Evolutionary conservation across 2,888 invertebrate species (phyloP).

Genomic region (Lasioglossum vierecki): DNA sequence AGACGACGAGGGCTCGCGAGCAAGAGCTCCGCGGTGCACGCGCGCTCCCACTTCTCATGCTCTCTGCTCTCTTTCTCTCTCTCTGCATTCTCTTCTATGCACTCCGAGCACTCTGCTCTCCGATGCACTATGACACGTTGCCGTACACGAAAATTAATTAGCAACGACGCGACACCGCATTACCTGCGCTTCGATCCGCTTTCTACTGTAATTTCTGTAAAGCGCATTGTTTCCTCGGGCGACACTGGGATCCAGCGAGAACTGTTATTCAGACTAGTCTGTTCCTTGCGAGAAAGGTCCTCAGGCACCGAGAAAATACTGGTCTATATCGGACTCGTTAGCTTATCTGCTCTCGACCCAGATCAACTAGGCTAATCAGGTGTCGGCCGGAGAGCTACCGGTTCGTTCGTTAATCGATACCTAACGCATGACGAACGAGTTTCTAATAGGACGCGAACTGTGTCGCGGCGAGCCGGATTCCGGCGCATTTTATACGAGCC

Average conservation of each 20-base stretch:
- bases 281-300: neutral
- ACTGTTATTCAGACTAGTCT: neutral
- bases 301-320: neutral
- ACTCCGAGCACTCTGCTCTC: neutral
- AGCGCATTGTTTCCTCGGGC: neutral
- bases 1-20: conserved; percentile 72
- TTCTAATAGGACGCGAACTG: conserved; percentile 52
- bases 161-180: conserved; percentile 61
- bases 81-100: neutral
- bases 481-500: conserved; percentile 22
- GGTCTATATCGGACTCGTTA: conserved; percentile 38
- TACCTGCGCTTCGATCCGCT: conserved; percentile 29
- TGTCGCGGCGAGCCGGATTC: conserved; percentile 64
- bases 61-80: neutral
- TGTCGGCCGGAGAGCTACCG: conserved; percentile 34
- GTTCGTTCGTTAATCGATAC: conserved; percentile 62
- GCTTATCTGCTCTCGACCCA: conserved; percentile 55
- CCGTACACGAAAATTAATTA: conserved; percentile 68
- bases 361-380: conserved; percentile 44
- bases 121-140: neutral
- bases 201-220: neutral
- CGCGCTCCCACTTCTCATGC: conserved; percentile 17
- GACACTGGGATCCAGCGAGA: neutral
- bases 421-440: conserved; percentile 58
- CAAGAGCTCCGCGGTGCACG: conserved; percentile 15